Conservation (phyloP, 1,140 invertebrate genomes). For the Plutomurus gul region DNA sequence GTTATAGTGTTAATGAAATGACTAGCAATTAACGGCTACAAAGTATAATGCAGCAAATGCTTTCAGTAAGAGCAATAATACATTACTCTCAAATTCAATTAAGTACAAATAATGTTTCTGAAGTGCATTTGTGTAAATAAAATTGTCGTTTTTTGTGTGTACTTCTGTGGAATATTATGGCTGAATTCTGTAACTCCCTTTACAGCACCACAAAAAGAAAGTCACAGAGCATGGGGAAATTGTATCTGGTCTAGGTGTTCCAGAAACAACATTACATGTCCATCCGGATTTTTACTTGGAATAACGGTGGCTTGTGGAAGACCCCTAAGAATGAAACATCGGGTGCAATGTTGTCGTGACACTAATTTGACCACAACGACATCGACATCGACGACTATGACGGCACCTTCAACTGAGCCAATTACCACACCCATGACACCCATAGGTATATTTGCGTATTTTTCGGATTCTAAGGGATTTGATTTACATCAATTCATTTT, state of each 20-base stretch:
- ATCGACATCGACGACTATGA: too few relatives aligned
- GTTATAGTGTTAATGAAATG: too few relatives aligned
- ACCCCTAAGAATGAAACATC: neutral
- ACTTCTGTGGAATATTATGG: neutral
- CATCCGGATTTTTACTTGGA: neutral
- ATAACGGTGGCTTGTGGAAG: neutral
- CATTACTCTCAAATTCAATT: too few relatives aligned
- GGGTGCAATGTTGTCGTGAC: neutral
- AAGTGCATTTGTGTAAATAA: too few relatives aligned
- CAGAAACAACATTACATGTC: neutral
- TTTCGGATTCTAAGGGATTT: too few relatives aligned
- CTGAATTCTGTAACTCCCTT: neutral
- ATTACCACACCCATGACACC: neutral
- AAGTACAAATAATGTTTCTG: too few relatives aligned
- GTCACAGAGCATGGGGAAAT: neutral
- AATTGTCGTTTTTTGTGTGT: too few relatives aligned
- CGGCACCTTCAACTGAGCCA: neutral
- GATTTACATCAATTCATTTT: neutral
- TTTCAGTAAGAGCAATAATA: too few relatives aligned
- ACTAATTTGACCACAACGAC: neutral
- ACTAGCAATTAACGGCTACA: too few relatives aligned
- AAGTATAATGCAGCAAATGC: too few relatives aligned
- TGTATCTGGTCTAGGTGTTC: neutral
- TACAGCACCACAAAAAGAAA: neutral
- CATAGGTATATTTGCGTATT: too few relatives aligned